Base-by-base conservation (phyloP, 2,113 vertebrate species). In the Periophthalmus modestus region DNA sequence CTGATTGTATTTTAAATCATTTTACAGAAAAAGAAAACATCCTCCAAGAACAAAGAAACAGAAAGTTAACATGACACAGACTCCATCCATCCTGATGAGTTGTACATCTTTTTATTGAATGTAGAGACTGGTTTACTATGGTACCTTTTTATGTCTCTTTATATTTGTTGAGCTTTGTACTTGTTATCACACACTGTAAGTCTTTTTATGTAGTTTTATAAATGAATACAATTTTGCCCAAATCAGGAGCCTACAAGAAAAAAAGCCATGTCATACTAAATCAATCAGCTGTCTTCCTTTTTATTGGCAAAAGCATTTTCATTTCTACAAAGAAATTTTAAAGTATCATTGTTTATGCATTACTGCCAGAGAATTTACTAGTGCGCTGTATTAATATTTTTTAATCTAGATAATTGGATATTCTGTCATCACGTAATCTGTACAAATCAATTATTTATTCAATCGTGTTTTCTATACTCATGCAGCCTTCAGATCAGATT, bases 21-120 rank as follows among this genome's bases (percentile, higher is more conserved):
- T 74, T 54, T 46, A 72, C 85, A 92, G 91, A 91, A 90, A 74
- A 89, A 81, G 68, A 89, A 88, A 68, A 84, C 78, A 0, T 82
- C 85, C 9, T 85, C 88, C 76, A 76, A 7, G 66, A 74, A 47
- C 47, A 33, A 3, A 65, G 82, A 87, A 66, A 69, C 72, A 3
- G 28, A 65, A 33, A 48, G 59, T 61, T 24, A 65, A 43, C 18
- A 68, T 59, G 21, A 55, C 62, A 39, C 19, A 14, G 21, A 36
- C 13, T 36, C 28, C 36, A 1, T 52, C 57, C 11, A 0, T 52
- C 57, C 11, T 0, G n/a, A 58, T 58, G 57, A 24, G 0, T 74
- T 69, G 7, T 72, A 18, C 46, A 39, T 43, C 47, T n/a, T 23
- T 39, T 23, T 66, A 28, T n/a, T 9, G 7, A 57, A 77, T 75